phyloP scores from a whole-genome alignment of 1,140 invertebrate species.

The Augochlora pura region DNA sequence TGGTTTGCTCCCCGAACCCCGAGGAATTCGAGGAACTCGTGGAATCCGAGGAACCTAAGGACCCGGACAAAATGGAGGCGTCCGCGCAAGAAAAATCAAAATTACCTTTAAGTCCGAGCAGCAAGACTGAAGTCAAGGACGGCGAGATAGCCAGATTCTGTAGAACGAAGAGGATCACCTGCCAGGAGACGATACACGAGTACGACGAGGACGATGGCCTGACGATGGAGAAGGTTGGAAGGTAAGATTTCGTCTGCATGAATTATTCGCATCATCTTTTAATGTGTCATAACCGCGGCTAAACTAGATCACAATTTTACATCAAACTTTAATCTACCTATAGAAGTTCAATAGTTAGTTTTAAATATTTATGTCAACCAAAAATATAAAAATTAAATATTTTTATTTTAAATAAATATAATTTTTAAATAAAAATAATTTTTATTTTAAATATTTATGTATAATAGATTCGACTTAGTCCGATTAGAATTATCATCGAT shows the following conservation, averaged over 20 bases:
- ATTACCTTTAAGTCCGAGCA: constrained; percentile 66
- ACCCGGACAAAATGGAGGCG: constrained; percentile 47
- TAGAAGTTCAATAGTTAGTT: no score
- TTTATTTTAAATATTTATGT: no score
- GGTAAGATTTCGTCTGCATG: constrained; percentile 46
- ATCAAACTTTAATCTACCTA: no score
- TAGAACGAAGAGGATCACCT: constrained; percentile 67
- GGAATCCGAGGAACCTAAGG: constrained; percentile 12
- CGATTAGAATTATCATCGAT: no score
- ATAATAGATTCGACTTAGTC: no score
- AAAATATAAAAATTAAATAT: no score
- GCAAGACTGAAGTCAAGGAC: constrained; percentile 67
- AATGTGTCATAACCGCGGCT: no score
- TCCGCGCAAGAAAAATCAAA: constrained; percentile 69
- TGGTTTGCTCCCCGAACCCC: constrained; percentile 65
- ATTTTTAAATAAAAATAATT: no score
- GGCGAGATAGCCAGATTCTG: constrained; percentile 60
- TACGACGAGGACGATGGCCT: constrained; percentile 72
- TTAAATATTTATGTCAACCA: no score
- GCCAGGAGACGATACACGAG: constrained; percentile 71
- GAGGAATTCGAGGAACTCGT: constrained; percentile 37
- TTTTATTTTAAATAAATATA: no score
- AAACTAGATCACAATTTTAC: no score
- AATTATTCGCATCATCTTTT: no score
- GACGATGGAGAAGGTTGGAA: constrained; percentile 74